Percentiles rank a stretch among this genome's conserved stretches.
phyloP scores from a whole-genome alignment of 2,113 vertebrate species.

The Microcebus murinus region DNA sequence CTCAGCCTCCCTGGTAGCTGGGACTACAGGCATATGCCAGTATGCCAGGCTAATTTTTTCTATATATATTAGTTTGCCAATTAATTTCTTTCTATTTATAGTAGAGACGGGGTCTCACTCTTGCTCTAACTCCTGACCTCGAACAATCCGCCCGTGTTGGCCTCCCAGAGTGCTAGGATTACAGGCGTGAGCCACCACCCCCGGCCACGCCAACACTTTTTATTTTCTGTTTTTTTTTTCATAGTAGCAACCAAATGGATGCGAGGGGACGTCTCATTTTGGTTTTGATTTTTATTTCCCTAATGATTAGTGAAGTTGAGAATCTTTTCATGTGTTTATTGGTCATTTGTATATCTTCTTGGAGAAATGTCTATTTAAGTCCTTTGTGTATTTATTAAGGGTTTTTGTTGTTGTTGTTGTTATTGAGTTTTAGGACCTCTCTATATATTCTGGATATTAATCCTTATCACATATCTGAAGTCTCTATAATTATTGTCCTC shows the following conservation, averaged over 20 bases:
- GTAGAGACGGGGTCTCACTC: too few relatives aligned
- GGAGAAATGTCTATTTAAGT: neutral
- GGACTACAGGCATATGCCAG: too few relatives aligned
- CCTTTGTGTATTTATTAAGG: neutral
- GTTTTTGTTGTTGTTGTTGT: neutral
- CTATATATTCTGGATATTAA: neutral
- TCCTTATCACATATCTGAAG: neutral
- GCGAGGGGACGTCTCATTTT: neutral
- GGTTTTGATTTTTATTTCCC: conserved; percentile 13
- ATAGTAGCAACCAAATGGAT: neutral
- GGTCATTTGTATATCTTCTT: neutral
- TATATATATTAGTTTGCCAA: too few relatives aligned
- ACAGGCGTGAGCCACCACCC: too few relatives aligned
- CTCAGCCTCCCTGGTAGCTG: too few relatives aligned
- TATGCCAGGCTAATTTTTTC: too few relatives aligned
- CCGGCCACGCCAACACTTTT: neutral
- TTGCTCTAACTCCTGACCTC: too few relatives aligned
- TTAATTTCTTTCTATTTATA: too few relatives aligned
- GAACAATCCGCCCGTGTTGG: too few relatives aligned
- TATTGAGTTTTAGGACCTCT: neutral
- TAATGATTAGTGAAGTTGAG: neutral
- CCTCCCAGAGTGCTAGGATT: too few relatives aligned
- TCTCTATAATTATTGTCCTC: neutral
- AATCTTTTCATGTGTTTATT: neutral
- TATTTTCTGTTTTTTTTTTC: neutral